Evolutionary conservation across 1,140 invertebrate genomes (phyloP).

Genomic region (Lineus longissimus): DNA sequence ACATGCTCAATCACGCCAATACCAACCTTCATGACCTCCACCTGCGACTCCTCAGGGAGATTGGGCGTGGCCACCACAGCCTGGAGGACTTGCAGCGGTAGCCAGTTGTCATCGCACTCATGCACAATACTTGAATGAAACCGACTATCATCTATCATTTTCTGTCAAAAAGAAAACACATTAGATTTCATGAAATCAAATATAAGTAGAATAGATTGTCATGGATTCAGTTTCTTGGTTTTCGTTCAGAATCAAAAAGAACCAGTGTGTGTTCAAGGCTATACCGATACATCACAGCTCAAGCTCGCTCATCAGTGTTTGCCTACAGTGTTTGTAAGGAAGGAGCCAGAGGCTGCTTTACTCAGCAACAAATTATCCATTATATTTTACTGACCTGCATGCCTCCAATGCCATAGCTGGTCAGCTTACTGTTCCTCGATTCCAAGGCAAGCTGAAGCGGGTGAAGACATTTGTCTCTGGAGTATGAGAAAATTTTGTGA

Average conservation of each 20-base stretch:
- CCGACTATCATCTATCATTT: constrained; percentile 81
- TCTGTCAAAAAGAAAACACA: constrained; percentile 58
- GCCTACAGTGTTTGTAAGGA: not conserved
- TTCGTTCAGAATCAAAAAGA: not conserved
- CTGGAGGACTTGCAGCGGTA: constrained; percentile 81
- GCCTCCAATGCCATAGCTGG: constrained; percentile 74
- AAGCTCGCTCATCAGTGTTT: not conserved
- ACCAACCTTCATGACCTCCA: constrained; percentile 67
- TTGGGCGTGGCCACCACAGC: constrained; percentile 73
- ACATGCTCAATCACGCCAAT: not conserved
- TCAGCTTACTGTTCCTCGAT: constrained; percentile 77
- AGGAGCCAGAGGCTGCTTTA: not conserved
- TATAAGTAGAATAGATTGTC: not conserved
- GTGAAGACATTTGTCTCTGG: constrained; percentile 69
- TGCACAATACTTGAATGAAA: constrained; percentile 83
- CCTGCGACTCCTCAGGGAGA: constrained; percentile 71
- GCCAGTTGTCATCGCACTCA: constrained; percentile 85
- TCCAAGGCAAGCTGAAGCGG: constrained; percentile 82
- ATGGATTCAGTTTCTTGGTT: no score
- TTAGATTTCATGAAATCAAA: no score
- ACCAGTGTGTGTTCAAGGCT: not conserved
- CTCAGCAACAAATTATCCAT: no score
- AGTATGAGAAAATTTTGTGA: constrained; percentile 11
- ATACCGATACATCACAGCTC: not conserved
- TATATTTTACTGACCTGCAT: constrained; percentile 71